Evolutionary conservation across 1,140 invertebrate species (phyloP).

Genomic region (Vollenhovia emeryi): DNA sequence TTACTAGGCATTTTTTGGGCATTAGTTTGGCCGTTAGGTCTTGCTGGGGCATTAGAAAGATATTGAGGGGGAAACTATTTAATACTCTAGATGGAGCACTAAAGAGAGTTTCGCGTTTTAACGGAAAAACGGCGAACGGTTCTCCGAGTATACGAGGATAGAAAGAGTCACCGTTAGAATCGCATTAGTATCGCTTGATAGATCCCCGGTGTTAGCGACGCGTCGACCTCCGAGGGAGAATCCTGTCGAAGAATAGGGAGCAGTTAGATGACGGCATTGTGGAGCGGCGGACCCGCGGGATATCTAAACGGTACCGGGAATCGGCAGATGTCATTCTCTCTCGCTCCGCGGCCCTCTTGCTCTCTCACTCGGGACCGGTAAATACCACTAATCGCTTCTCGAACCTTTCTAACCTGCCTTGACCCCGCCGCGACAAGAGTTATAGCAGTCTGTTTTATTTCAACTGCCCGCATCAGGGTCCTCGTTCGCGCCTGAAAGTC

Average conservation of each 20-base stretch:
- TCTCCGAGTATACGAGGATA: neutral
- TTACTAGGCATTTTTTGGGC: too few species aligned
- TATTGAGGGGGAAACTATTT: too few species aligned
- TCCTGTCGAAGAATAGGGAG: conserved; percentile 71
- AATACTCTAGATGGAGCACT: conserved; percentile 34
- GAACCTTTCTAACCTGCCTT: conserved; percentile 75
- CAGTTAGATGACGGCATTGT: conserved; percentile 72
- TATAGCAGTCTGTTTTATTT: conserved; percentile 74
- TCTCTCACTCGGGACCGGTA: conserved; percentile 66
- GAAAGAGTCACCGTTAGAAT: conserved; percentile 68
- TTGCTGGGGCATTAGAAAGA: too few species aligned
- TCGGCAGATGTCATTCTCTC: conserved; percentile 53
- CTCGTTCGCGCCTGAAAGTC: conserved; percentile 35
- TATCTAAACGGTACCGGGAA: conserved; percentile 68
- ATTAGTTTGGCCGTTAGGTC: too few species aligned
- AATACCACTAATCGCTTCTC: conserved; percentile 79
- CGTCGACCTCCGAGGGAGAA: conserved; percentile 50
- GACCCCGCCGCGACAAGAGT: conserved; percentile 69
- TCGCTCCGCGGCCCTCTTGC: neutral
- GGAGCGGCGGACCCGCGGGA: conserved; percentile 58
- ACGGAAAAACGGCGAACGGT: conserved; percentile 37
- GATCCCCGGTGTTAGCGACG: conserved; percentile 56
- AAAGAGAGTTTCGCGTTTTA: conserved; percentile 27
- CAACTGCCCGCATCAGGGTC: conserved; percentile 52
- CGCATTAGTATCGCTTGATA: conserved; percentile 71